Evolutionary conservation across 2,113 vertebrate genomes (phyloP).

Genomic region (Pterocles orientalis): DNA sequence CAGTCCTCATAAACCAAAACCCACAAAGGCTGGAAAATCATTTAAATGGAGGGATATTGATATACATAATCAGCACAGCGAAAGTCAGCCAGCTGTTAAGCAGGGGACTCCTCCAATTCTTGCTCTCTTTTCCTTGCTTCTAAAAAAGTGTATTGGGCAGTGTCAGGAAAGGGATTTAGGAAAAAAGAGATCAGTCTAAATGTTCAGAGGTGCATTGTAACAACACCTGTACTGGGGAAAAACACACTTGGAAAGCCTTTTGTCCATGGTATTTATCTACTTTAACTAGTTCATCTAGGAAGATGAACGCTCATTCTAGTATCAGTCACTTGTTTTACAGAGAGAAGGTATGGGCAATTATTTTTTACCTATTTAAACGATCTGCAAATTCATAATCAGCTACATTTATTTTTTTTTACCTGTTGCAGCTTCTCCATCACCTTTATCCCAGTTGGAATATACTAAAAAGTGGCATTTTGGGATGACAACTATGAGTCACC

Average conservation of each 20-base stretch:
- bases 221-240: neutral
- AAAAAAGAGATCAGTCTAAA: neutral
- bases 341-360: neutral
- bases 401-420: neutral
- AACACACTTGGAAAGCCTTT: neutral
- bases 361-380: neutral
- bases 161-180: neutral
- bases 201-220: neutral
- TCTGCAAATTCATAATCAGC: neutral
- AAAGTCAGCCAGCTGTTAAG: neutral
- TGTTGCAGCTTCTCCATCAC: neutral
- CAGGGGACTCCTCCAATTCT: neutral
- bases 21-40: neutral
- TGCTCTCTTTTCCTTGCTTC: neutral
- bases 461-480: neutral
- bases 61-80: fast-evolving
- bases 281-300: neutral
- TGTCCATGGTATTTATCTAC: neutral
- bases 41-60: neutral
- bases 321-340: neutral
- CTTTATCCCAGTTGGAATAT: neutral
- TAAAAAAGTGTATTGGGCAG: neutral
- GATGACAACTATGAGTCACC: neutral
- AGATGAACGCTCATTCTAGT: neutral
- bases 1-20: neutral